Evolutionary conservation across 2,797 vertebrate genomes (phyloP).

Genomic region (Takifugu ocellatus): DNA sequence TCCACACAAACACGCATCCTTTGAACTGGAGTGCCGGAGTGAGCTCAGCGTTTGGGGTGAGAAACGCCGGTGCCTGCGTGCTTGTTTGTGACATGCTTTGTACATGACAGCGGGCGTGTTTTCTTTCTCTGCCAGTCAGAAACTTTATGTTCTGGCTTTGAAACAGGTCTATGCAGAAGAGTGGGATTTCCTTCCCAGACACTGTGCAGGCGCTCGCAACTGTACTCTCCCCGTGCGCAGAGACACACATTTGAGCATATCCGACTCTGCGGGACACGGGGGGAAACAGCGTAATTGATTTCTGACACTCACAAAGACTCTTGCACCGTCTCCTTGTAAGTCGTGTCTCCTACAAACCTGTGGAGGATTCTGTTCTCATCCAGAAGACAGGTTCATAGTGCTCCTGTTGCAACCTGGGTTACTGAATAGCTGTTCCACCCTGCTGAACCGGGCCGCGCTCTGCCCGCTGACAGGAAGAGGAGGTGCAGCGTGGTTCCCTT

Average conservation of each 20-base stretch:
- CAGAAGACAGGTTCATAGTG: slow-evolving; percentile 65
- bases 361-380: slow-evolving; percentile 62
- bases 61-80: slow-evolving; percentile 11
- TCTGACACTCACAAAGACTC: slow-evolving; percentile 62
- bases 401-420: slow-evolving; percentile 62
- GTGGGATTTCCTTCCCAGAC: slow-evolving; percentile 28
- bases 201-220: slow-evolving; percentile 24
- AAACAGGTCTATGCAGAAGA: slow-evolving; percentile 18
- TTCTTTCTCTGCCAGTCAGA: slow-evolving; percentile 26
- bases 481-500: slow-evolving; percentile 8
- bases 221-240: neutral
- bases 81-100: slow-evolving; percentile 24
- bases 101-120: slow-evolving; percentile 10
- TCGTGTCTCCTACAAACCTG: slow-evolving; percentile 58
- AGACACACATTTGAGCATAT: slow-evolving; percentile 14
- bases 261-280: slow-evolving; percentile 32
- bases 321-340: slow-evolving; percentile 50
- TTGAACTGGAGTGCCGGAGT: slow-evolving; percentile 28
- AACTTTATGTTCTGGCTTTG: slow-evolving; percentile 15
- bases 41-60: slow-evolving; percentile 14
- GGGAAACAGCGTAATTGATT: slow-evolving; percentile 59
- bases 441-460: slow-evolving; percentile 31
- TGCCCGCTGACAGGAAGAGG: slow-evolving; percentile 33
- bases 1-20: slow-evolving; percentile 40
- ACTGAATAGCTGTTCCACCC: slow-evolving; percentile 52